Evolutionary conservation across 1,140 invertebrate genomes (phyloP).

Genomic region (Brachionus manjavacas): DNA sequence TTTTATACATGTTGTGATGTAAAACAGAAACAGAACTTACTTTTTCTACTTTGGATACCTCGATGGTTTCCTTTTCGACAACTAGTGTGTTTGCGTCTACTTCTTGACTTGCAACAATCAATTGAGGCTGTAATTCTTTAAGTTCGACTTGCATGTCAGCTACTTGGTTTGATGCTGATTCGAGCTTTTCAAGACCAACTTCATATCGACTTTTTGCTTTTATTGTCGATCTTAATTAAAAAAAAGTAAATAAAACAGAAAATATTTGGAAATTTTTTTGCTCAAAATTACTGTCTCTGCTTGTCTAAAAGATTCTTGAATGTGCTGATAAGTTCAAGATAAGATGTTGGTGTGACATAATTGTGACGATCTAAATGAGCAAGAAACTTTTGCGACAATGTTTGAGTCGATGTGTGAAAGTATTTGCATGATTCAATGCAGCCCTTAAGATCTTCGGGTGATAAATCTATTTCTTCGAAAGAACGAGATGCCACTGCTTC

Average conservation of each 20-base stretch:
- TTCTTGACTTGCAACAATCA: slow-evolving; percentile 81
- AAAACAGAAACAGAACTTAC: slow-evolving; percentile 45
- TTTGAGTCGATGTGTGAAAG: slow-evolving; percentile 75
- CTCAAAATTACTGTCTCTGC: slow-evolving; percentile 62
- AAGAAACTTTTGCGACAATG: slow-evolving; percentile 63
- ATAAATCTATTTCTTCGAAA: slow-evolving; percentile 66
- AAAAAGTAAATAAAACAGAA: neutral
- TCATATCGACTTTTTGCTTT: slow-evolving; percentile 48
- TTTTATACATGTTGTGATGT: neutral
- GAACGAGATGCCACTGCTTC: slow-evolving; percentile 79
- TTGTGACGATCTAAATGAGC: slow-evolving; percentile 62
- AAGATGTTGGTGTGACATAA: slow-evolving; percentile 59
- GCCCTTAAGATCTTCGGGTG: slow-evolving; percentile 62
- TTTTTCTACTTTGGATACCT: slow-evolving; percentile 59
- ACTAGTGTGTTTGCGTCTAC: slow-evolving; percentile 93
- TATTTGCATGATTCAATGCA: slow-evolving; percentile 67
- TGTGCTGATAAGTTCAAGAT: slow-evolving; percentile 57
- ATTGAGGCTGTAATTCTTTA: slow-evolving; percentile 76
- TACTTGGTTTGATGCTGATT: slow-evolving; percentile 63
- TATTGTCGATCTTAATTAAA: slow-evolving; percentile 20
- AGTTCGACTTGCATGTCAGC: slow-evolving; percentile 69
- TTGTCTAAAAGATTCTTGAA: slow-evolving; percentile 55
- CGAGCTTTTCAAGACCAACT: slow-evolving; percentile 60
- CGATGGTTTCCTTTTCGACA: slow-evolving; percentile 64
- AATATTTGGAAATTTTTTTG: neutral